Base-by-base conservation (phyloP, 2,888 invertebrate genomes). In the Hoplodrina ambigua region DNA sequence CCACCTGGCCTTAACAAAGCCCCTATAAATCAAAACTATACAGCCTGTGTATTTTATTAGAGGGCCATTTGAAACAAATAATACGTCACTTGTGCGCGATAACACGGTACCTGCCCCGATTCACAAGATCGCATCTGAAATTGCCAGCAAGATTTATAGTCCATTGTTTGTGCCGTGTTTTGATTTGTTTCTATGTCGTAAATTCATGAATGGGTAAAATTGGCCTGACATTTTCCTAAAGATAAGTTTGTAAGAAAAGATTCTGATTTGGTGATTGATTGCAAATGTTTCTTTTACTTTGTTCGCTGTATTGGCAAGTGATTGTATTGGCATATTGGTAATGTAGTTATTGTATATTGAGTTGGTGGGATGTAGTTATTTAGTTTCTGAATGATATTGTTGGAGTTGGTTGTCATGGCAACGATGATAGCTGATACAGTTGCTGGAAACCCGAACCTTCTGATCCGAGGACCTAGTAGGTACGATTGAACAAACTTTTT, bases 111-210 rank as follows among this genome's bases (percentile, higher is more conserved):
- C 91, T 89, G 90, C 75, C 83, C 82, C 88, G 87, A 90, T 91
- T 83, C 77, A 87, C 88, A 82, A 91, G 93, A 93, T 93, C 90
- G 90, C 89, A 93, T 93, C 93, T 92, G 89, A 92, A 93, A 93
- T 93, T 93, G 93, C 90, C 85, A 78, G 83, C 76, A 86, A 92
- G 93, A 93, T 93, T 93, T 94, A 93, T 92, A 83, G 89, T 83
- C 88, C 88, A 89, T 90, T 92, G 93, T 92, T 92, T 91, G 89
- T 87, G 87, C 87, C 86, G 84, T 89, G 88, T 91, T 92, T 92
- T 93, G 92, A 93, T 93, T 92, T 93, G 91, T 93, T 91, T 92
- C 88, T 85, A 82, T 85, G 86, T 87, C 90, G 87, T 91, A 90
- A 90, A 90, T 90, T 86, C 89, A 89, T 90, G 90, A 91, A 91